Conservation (phyloP, 2,888 invertebrate genomes). For the Ophion ventricosus region DNA sequence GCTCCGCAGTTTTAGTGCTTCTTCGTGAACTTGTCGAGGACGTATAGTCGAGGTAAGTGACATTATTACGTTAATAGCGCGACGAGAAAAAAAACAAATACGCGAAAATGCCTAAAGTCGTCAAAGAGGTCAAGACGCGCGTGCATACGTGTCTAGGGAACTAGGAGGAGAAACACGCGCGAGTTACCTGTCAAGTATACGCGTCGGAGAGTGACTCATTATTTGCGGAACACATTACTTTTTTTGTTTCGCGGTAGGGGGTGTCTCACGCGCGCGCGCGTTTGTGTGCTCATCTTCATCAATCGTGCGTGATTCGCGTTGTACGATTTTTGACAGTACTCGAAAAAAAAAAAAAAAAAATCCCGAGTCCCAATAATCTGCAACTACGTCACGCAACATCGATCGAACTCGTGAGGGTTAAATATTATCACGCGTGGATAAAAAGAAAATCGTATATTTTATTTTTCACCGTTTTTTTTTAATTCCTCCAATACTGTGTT, state of each 20-base stretch:
- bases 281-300: neutral
- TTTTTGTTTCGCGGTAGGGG: neutral
- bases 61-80: constrained; percentile 9
- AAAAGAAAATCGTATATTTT: neutral
- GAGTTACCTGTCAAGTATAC: constrained; percentile 28
- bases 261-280: constrained; percentile 8
- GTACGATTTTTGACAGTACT: constrained; percentile 40
- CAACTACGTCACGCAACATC: neutral
- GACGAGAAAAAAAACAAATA: constrained; percentile 15
- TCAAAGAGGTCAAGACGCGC: constrained; percentile 31
- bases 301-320: neutral
- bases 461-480: neutral
- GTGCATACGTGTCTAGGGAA: constrained; percentile 1
- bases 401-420: neutral
- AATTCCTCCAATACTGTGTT: neutral
- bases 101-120: neutral
- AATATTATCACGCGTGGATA: neutral
- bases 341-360: constrained; percentile 14
- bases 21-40: constrained; percentile 67
- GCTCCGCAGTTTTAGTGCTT: constrained; percentile 71
- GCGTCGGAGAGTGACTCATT: constrained; percentile 33
- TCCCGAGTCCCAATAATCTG: neutral
- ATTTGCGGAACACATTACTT: constrained; percentile 34
- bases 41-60: constrained; percentile 22
- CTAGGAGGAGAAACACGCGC: neutral